phyloP scores from a whole-genome alignment of 2,797 vertebrate species.

The Thunnus albacares region DNA sequence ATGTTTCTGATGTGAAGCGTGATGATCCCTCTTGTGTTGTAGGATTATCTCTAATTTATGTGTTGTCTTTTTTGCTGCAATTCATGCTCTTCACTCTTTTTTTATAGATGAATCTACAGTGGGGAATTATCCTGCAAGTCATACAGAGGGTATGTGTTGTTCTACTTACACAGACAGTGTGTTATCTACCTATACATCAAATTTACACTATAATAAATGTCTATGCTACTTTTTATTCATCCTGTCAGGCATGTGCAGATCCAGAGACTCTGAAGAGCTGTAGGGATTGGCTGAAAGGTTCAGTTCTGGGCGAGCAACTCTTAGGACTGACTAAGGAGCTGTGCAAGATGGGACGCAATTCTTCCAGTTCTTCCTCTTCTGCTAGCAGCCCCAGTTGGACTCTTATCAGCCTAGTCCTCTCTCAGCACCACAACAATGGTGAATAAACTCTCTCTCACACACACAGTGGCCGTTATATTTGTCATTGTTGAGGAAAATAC shows the following conservation, averaged over 20 bases:
- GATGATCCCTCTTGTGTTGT: not conserved
- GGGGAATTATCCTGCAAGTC: constrained; percentile 91
- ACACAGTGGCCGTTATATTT: not conserved
- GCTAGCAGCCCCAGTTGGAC: constrained; percentile 89
- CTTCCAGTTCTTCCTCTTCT: constrained; percentile 63
- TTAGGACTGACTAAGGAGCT: constrained; percentile 89
- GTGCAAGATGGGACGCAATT: constrained; percentile 84
- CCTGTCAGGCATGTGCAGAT: constrained; percentile 89
- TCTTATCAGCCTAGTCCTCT: constrained; percentile 93
- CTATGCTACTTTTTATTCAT: constrained; percentile 3
- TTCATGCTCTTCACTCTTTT: constrained; percentile 16
- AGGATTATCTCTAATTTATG: not conserved
- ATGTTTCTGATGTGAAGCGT: not conserved
- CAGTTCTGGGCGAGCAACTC: constrained; percentile 91
- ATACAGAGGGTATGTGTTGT: constrained; percentile 91
- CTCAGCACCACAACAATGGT: constrained; percentile 92
- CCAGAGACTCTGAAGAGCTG: constrained; percentile 85
- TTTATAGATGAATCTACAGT: constrained; percentile 90
- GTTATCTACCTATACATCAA: not conserved
- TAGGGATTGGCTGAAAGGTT: constrained; percentile 92
- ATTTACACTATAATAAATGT: constrained; percentile 6
- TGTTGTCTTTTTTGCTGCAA: not conserved
- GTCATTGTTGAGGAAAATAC: not conserved
- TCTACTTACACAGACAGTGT: not conserved
- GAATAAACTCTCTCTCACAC: constrained; percentile 31